phyloP scores from a whole-genome alignment of 2,113 vertebrate species.

The Alexandromys fortis region DNA sequence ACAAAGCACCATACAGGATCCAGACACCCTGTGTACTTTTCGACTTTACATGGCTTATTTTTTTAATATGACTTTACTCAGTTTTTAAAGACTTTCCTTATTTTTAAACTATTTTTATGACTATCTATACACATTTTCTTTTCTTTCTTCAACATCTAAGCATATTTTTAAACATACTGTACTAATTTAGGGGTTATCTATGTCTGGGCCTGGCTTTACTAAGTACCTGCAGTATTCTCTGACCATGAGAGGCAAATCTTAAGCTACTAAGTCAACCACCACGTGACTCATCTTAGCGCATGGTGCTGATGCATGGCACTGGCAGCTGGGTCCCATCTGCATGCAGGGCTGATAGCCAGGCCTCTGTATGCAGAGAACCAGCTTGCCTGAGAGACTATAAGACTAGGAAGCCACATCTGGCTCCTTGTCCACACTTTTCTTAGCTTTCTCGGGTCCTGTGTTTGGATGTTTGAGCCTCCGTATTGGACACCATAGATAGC shows the following conservation, averaged over 20 bases:
- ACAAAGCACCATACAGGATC: neutral
- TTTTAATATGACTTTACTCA: neutral
- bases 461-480: neutral
- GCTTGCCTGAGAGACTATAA: neutral
- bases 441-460: neutral
- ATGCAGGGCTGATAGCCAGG: neutral
- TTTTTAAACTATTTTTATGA: neutral
- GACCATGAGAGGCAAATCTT: neutral
- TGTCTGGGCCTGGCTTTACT: neutral
- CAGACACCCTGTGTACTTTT: neutral
- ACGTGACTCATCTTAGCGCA: neutral
- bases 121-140: neutral
- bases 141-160: neutral
- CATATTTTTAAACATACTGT: neutral
- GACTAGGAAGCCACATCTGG: neutral
- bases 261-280: neutral
- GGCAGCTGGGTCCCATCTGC: neutral
- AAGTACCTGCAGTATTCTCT: neutral
- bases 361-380: neutral
- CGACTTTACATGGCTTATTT: neutral
- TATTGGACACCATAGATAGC: neutral
- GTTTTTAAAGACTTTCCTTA: neutral
- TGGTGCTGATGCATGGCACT: neutral
- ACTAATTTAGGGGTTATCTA: neutral
- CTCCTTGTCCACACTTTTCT: neutral